These are phyloP conservation scores for Eutolmus rufibarbis DNA, from an alignment of 2,888 invertebrate genomes.

Conservation along the genomic window DNA sequence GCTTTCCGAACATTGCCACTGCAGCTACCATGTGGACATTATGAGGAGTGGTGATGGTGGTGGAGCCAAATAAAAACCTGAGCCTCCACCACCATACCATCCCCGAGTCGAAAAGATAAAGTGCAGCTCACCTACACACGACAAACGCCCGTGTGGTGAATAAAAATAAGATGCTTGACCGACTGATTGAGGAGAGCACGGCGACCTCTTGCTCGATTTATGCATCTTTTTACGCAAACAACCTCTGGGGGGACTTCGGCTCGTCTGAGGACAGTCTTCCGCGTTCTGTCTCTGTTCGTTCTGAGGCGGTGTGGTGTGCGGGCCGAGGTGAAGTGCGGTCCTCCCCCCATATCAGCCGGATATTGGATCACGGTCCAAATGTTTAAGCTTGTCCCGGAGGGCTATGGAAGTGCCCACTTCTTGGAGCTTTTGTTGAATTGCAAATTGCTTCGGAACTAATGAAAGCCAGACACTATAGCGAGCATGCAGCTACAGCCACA, in stretches of 20 bases:
- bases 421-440: neutral
- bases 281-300: slow-evolving; percentile 25
- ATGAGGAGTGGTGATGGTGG: neutral
- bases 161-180: slow-evolving; percentile 22
- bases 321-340: neutral
- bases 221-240: neutral
- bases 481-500: neutral
- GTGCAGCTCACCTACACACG: neutral
- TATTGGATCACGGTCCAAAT: neutral
- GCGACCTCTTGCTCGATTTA: neutral
- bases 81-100: neutral
- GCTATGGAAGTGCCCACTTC: neutral
- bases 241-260: neutral
- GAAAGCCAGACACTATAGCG: neutral
- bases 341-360: neutral
- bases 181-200: slow-evolving; percentile 22
- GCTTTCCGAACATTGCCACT: neutral
- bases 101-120: neutral
- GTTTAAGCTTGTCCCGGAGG: neutral
- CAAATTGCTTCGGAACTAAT: slow-evolving; percentile 1
- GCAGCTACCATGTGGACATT: neutral
- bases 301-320: neutral
- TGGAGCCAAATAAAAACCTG: neutral
- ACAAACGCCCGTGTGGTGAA: neutral
- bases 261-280: neutral